Conservation (phyloP, 2,888 invertebrate genomes). For the Allolobophora icterica region DNA sequence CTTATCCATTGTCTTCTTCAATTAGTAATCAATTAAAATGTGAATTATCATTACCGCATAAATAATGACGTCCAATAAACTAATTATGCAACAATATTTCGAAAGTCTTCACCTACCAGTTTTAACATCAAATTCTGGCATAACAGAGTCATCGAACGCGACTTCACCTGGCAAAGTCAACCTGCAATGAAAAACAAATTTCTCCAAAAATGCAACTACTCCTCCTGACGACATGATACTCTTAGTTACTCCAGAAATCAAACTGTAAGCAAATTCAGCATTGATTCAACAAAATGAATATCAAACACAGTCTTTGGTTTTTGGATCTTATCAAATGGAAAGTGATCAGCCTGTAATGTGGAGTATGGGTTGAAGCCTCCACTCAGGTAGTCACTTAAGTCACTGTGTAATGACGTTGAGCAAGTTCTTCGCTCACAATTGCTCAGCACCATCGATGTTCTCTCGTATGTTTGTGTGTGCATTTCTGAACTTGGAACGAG, state of each 20-base stretch:
- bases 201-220: background rate
- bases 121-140: background rate
- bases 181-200: slow-evolving; percentile 34
- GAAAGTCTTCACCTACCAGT: background rate
- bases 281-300: slow-evolving; percentile 28
- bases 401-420: too few species aligned
- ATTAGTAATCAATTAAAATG: background rate
- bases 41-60: background rate
- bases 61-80: background rate
- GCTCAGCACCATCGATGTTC: too few species aligned
- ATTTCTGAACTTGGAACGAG: too few species aligned
- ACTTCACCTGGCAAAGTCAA: background rate
- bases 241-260: background rate
- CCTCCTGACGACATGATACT: background rate
- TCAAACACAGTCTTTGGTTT: slow-evolving; percentile 18
- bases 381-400: too few species aligned
- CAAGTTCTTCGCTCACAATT: too few species aligned
- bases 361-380: too few species aligned
- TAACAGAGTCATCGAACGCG: background rate
- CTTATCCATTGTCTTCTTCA: background rate
- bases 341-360: too few species aligned
- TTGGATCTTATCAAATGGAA: too few species aligned
- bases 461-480: too few species aligned
- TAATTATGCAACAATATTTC: background rate
- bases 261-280: background rate